Base-by-base conservation (phyloP, 1,140 invertebrate species). In the Euura lappo region DNA sequence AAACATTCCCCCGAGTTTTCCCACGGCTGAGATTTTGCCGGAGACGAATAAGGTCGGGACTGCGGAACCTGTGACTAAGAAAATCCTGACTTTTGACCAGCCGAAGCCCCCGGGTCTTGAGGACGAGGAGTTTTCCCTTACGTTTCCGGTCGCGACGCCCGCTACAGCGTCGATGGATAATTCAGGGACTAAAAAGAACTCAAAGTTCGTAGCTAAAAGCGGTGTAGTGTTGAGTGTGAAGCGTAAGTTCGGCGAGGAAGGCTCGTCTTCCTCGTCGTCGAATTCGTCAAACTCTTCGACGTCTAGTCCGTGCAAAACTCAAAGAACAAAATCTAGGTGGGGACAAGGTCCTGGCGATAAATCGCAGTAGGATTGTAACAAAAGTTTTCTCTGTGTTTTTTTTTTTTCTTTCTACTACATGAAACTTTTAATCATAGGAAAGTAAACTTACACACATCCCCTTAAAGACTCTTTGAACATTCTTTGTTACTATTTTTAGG, bases 321-420 rank as follows among this genome's bases (percentile, higher is more conserved):
- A 78, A 42, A 81, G 84, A 65, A 77, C 77, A 68, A 86, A 86
- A 45, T 86, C 85, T 6, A 79, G 85, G 13, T 86, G 85, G 85
- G 83, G 84, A 46, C 84, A 86, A 51, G 81, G 80, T n/a, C 81
- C 85, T 28, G 65, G 70, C 13, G 82, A 81, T 60, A 60, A 60
- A 60, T 60, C 28, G 28, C 28, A 28, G 28, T 28, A 28, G 28
- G 28, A 28, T 28, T 28, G 28, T 28, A 28, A 28, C 28, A 28
- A 28, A 28, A 28, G 28, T 28, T 28, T 28, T 28, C 1, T 28
- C 28, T 28, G 28, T 28, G 28, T 28, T 28, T 28, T 28, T 28
- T 28, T 28, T 28, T 28, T 28, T 28, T n/a, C n/a, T n/a, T n/a
- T n/a, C n/a, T n/a, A n/a, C 28, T 28, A 28, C 28, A 28, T 28